Percentiles rank a stretch among this genome's conserved stretches.
phyloP scores from a whole-genome alignment of 2,113 vertebrate genomes.

The Phyllostomus hastatus region DNA sequence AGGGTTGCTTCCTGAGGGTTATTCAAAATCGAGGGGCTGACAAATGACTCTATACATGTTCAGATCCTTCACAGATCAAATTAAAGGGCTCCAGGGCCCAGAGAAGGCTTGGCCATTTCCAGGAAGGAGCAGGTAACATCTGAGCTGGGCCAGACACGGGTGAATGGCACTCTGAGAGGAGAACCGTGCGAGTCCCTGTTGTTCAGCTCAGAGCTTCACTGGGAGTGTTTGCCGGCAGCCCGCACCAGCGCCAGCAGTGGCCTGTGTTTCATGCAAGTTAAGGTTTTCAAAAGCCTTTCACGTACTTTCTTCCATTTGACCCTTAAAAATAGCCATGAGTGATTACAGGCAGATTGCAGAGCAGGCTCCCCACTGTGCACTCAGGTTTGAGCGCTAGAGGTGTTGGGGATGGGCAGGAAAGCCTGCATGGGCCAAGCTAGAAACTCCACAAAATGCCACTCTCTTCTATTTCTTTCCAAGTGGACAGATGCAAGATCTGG shows the following conservation, averaged over 20 bases:
- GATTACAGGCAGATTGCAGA: not conserved
- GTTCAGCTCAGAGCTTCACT: accelerated
- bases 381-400: not conserved
- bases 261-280: not conserved
- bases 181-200: accelerated
- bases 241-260: accelerated
- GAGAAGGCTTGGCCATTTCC: not conserved
- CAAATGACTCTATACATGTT: not conserved
- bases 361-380: not conserved
- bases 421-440: not conserved
- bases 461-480: not conserved
- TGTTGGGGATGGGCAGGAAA: not conserved
- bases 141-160: not conserved
- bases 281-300: not conserved
- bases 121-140: not conserved
- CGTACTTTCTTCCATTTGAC: not conserved
- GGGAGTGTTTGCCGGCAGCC: not conserved
- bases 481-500: not conserved
- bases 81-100: not conserved
- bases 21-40: not conserved
- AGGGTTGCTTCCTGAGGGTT: not conserved
- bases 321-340: not conserved
- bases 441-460: not conserved
- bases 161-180: not conserved
- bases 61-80: not conserved